phyloP scores from a whole-genome alignment of 2,797 vertebrate species.

The Peromyscus aztecus region DNA sequence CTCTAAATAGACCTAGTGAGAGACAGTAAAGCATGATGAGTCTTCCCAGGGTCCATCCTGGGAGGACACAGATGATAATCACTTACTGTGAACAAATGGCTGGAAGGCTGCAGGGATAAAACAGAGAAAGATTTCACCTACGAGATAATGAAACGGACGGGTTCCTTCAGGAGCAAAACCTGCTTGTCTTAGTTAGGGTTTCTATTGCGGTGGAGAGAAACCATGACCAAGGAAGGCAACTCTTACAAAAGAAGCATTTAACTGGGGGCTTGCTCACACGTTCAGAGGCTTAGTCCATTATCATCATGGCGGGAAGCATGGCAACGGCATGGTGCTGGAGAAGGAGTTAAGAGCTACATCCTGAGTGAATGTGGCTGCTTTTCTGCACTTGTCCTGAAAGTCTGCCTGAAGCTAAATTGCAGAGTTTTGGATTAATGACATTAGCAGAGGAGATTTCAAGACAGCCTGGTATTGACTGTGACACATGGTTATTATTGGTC shows the following conservation, averaged over 20 bases:
- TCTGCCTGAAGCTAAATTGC: background rate
- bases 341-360: background rate
- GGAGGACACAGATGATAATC: background rate
- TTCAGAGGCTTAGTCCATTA: no score
- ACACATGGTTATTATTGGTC: background rate
- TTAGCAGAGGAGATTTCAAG: background rate
- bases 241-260: background rate
- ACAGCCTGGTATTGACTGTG: background rate
- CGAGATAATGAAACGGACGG: background rate
- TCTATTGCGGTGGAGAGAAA: background rate
- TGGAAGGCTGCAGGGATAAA: background rate
- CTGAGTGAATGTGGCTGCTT: background rate
- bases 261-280: background rate
- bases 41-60: background rate
- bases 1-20: background rate
- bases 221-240: background rate
- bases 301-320: no score
- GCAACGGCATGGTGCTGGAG: background rate
- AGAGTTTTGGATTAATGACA: background rate
- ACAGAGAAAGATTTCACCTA: background rate
- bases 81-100: background rate
- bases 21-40: background rate
- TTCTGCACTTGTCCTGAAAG: background rate
- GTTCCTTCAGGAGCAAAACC: constrained; percentile 25
- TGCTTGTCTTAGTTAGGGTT: background rate